phyloP scores from a whole-genome alignment of 2,113 vertebrate genomes.

The Mus pahari region DNA sequence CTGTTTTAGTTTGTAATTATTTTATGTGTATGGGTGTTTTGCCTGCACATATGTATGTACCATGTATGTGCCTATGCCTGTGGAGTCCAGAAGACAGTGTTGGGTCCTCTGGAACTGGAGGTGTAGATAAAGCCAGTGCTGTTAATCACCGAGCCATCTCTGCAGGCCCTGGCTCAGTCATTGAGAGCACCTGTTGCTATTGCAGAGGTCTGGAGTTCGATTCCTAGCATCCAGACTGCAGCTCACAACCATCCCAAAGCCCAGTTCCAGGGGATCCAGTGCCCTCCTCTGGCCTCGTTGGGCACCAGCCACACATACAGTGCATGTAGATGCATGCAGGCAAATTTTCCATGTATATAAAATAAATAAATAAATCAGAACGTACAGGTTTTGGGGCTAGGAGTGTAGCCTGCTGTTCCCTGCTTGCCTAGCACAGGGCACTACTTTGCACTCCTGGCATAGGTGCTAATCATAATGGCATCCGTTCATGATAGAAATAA shows the following conservation, averaged over 20 bases:
- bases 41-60: not conserved
- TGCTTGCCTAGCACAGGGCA: not conserved
- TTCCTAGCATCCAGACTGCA: not conserved
- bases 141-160: not conserved
- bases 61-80: not conserved
- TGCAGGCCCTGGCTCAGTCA: not conserved
- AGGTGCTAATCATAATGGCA: not conserved
- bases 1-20: not conserved
- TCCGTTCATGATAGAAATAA: not conserved
- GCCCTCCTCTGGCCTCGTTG: not conserved
- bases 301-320: not conserved
- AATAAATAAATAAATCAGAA: too few species aligned
- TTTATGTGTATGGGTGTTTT: not conserved
- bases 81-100: not conserved
- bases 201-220: not conserved
- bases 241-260: not conserved
- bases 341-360: not conserved
- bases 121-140: not conserved
- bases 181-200: not conserved
- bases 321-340: not conserved
- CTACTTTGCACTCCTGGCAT: not conserved
- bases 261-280: not conserved
- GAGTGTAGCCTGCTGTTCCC: not conserved
- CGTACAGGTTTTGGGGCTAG: not conserved
- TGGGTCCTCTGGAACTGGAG: not conserved